phyloP scores from a whole-genome alignment of 1,140 invertebrate species.

The Halotydeus destructor region DNA sequence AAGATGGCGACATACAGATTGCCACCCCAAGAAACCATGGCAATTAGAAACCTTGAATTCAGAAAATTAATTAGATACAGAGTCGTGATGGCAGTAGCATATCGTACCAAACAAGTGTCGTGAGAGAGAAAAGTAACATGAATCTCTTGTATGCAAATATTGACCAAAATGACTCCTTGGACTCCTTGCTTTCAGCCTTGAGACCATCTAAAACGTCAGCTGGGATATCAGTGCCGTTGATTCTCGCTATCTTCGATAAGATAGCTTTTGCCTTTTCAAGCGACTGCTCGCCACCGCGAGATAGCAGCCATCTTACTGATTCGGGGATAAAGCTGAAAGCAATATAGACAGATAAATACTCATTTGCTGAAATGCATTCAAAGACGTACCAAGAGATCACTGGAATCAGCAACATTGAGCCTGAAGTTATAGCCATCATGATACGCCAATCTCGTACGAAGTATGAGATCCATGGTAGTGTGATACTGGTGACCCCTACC shows the following conservation, averaged over 20 bases:
- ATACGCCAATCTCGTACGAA: conserved; percentile 8
- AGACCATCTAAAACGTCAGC: not conserved
- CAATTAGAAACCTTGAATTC: not conserved
- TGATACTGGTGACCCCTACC: conserved; percentile 8
- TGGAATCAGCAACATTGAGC: conserved; percentile 5
- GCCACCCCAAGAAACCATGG: conserved; percentile 5
- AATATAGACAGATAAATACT: conserved; percentile 3
- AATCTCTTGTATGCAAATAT: not conserved
- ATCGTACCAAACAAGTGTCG: conserved; percentile 1
- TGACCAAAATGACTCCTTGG: not conserved
- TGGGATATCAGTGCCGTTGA: conserved; percentile 38
- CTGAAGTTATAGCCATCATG: conserved; percentile 2
- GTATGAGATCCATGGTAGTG: conserved; percentile 13
- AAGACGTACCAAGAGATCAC: conserved; percentile 2
- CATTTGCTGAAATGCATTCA: not conserved
- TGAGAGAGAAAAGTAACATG: not conserved
- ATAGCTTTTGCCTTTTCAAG: conserved; percentile 50
- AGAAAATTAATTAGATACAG: not conserved
- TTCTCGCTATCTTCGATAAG: conserved; percentile 54
- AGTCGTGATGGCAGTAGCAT: not conserved
- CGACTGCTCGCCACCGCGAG: conserved; percentile 52
- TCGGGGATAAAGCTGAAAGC: conserved; percentile 20
- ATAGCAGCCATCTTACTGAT: conserved; percentile 44
- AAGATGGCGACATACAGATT: conserved; percentile 9
- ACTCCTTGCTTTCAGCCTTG: not conserved